A percentile compares a stretch with the other conserved stretches of the same genome.
Conservation (phyloP, 2,888 invertebrate species). For the Aphodius sticticus region DNA sequence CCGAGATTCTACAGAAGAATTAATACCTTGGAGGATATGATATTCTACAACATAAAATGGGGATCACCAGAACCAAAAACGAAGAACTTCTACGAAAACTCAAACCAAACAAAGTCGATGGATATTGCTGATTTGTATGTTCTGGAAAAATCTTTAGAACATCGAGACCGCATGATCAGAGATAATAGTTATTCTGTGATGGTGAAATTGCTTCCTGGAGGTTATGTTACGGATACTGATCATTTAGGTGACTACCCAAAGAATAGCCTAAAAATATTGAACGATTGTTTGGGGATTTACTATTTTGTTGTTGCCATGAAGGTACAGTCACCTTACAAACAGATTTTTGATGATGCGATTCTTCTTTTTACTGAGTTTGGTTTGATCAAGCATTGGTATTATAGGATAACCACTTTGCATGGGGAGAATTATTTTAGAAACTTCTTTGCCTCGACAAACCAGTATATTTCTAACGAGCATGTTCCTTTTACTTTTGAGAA, state of each 20-base stretch:
- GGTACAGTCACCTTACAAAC: slow-evolving; percentile 42
- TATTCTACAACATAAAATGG: slow-evolving; percentile 40
- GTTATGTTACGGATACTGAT: slow-evolving; percentile 37
- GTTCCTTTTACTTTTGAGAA: slow-evolving; percentile 22
- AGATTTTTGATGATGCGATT: slow-evolving; percentile 40
- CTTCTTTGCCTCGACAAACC: slow-evolving; percentile 18
- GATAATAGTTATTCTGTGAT: slow-evolving; percentile 33
- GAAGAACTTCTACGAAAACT: slow-evolving; percentile 38
- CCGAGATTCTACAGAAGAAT: slow-evolving; percentile 42
- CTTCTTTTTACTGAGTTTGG: slow-evolving; percentile 39
- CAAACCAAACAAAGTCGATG: slow-evolving; percentile 31
- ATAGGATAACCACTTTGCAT: slow-evolving; percentile 6
- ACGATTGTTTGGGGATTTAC: slow-evolving; percentile 38
- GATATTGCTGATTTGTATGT: slow-evolving; percentile 36
- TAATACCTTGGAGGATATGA: slow-evolving; percentile 42
- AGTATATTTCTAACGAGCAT: neutral
- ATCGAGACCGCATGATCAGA: slow-evolving; percentile 28
- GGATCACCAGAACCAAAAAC: slow-evolving; percentile 36
- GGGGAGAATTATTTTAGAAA: slow-evolving; percentile 24
- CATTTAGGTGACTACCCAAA: slow-evolving; percentile 39
- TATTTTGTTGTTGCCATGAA: slow-evolving; percentile 40
- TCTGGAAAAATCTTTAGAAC: slow-evolving; percentile 7
- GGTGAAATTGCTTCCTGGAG: slow-evolving; percentile 33
- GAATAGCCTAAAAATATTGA: slow-evolving; percentile 37
- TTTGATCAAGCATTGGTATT: slow-evolving; percentile 42